Conservation (phyloP, 2,797 vertebrate genomes). For the Lepilemur septentrionalis region DNA sequence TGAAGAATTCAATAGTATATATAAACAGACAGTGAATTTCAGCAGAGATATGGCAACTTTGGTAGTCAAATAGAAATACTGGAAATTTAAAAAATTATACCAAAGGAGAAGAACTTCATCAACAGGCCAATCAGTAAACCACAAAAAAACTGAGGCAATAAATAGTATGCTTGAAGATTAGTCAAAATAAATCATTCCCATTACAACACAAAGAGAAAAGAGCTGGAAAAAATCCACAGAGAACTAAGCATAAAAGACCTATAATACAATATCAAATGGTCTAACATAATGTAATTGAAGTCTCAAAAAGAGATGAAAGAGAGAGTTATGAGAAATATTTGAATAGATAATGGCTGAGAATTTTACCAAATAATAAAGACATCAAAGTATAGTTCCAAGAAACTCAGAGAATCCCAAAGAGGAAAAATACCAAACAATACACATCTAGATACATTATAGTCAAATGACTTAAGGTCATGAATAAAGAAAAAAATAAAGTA, state of each 20-base stretch:
- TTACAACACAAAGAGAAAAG: neutral
- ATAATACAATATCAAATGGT: neutral
- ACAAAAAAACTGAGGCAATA: neutral
- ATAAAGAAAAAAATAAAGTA: neutral
- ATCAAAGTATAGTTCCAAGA: neutral
- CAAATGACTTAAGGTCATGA: neutral
- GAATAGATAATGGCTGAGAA: neutral
- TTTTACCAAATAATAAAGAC: neutral
- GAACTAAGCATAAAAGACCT: neutral
- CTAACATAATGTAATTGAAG: neutral
- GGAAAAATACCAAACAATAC: neutral
- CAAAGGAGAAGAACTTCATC: neutral
- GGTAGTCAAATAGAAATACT: neutral
- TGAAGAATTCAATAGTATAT: neutral
- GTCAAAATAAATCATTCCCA: neutral
- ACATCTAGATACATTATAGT: neutral
- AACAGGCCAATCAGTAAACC: neutral
- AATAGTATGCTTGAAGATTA: neutral
- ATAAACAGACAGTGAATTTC: neutral
- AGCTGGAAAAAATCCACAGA: neutral
- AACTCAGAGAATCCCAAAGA: neutral
- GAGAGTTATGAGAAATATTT: neutral
- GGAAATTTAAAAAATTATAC: neutral
- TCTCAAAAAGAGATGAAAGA: neutral
- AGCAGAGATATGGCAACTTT: neutral